Conservation (phyloP, 92 coral and sea anemone species). For the Porites cylindrica region DNA sequence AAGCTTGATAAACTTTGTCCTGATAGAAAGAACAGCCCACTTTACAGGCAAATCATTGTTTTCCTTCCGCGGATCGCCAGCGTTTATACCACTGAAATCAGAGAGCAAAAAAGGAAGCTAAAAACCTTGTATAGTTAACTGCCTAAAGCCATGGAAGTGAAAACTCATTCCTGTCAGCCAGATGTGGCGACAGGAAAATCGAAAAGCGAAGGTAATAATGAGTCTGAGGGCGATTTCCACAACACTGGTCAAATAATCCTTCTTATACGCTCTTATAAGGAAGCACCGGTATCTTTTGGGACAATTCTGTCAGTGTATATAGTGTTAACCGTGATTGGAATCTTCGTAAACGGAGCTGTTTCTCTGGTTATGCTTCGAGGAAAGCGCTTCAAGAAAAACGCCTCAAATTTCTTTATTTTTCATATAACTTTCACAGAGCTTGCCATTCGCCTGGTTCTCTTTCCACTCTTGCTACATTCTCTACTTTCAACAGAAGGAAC, state of each 20-base stretch:
- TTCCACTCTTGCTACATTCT: slow-evolving; percentile 11
- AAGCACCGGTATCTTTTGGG: neutral
- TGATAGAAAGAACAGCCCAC: too few relatives aligned
- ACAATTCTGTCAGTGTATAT: neutral
- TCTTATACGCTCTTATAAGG: neutral
- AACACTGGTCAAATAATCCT: neutral
- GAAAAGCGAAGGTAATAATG: neutral
- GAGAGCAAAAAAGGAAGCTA: neutral
- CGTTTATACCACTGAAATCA: neutral
- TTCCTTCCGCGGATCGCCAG: too few relatives aligned
- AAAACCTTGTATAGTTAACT: neutral
- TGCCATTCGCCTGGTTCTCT: slow-evolving; percentile 13
- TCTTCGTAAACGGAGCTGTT: slow-evolving; percentile 19
- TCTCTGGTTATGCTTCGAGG: slow-evolving; percentile 28
- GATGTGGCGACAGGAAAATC: neutral
- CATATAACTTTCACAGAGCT: slow-evolving; percentile 36
- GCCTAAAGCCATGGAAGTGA: neutral
- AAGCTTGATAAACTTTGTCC: too few relatives aligned
- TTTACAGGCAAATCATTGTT: too few relatives aligned
- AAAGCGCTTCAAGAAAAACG: slow-evolving; percentile 31
- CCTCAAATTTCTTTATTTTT: slow-evolving; percentile 42
- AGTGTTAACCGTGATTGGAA: slow-evolving; percentile 2
- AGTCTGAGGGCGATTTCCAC: neutral
- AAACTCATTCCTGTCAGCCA: neutral
- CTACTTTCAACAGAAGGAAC: neutral